phyloP scores from a whole-genome alignment of 2,113 vertebrate species.

The Gavia stellata region DNA sequence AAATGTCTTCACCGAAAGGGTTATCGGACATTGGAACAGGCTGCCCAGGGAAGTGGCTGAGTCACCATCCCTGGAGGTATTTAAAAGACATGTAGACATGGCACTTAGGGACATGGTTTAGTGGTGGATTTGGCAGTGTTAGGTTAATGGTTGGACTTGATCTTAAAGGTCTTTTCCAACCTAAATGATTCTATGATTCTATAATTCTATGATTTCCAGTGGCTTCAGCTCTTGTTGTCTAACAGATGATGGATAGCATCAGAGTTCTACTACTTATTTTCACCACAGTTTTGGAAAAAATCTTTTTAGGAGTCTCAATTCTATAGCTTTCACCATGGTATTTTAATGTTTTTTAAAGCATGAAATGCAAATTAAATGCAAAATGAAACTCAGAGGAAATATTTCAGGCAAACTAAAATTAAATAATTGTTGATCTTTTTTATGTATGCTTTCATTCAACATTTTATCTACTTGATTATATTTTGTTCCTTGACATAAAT shows the following conservation, averaged over 20 bases:
- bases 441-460: not conserved
- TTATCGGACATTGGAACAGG: not conserved
- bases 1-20: too few species aligned
- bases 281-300: not conserved
- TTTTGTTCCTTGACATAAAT: not conserved
- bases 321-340: not conserved
- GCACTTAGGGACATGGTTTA: not conserved
- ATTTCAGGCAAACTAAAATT: not conserved
- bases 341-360: not conserved
- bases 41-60: not conserved
- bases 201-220: not conserved
- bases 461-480: not conserved
- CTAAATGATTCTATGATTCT: not conserved
- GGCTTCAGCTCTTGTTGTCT: not conserved
- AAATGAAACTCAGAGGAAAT: not conserved
- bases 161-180: not conserved
- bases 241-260: not conserved
- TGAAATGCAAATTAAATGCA: not conserved
- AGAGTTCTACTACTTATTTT: not conserved
- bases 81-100: not conserved
- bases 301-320: not conserved
- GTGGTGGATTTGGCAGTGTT: not conserved
- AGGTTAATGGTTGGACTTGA: not conserved
- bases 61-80: not conserved
- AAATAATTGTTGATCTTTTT: not conserved